A percentile compares a stretch with the other conserved stretches of the same genome.
Conservation (phyloP, 2,797 vertebrate species). For the Macropus fuliginosus region DNA sequence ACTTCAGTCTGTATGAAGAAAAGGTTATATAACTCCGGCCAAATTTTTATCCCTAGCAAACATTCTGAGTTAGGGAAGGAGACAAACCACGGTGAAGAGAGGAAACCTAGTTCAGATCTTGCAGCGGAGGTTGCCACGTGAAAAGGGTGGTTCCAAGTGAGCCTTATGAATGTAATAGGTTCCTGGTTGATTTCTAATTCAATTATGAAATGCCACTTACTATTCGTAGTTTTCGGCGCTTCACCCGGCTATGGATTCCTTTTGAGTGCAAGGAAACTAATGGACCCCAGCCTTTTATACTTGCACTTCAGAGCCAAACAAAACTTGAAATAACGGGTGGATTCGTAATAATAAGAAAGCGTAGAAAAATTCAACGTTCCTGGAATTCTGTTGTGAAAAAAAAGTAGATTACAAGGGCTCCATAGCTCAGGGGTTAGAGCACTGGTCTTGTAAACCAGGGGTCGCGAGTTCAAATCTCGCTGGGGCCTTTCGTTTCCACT, state of each 20-base stretch:
- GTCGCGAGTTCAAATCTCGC: slow-evolving; percentile 70
- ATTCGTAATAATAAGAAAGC: neutral
- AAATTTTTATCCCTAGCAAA: neutral
- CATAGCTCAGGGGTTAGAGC: slow-evolving; percentile 69
- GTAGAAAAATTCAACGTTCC: neutral
- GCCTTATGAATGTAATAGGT: neutral
- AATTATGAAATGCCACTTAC: neutral
- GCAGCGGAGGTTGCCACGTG: neutral
- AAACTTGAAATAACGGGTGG: rapidly evolving
- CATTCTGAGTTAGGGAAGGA: neutral
- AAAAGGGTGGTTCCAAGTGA: neutral
- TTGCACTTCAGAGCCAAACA: neutral
- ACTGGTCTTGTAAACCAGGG: slow-evolving; percentile 75
- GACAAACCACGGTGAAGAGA: neutral
- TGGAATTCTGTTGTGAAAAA: rapidly evolving
- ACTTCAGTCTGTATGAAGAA: neutral
- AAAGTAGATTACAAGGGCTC: neutral
- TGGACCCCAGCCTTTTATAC: neutral
- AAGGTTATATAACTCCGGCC: neutral
- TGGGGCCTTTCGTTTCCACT: neutral
- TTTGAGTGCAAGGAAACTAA: neutral
- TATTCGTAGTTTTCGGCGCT: neutral
- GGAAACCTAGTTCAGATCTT: neutral
- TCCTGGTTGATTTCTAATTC: neutral
- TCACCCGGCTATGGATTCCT: neutral